These are phyloP conservation scores for Amyelois transitella DNA, from an alignment of 1,140 invertebrate species.

Conservation along the genomic window DNA sequence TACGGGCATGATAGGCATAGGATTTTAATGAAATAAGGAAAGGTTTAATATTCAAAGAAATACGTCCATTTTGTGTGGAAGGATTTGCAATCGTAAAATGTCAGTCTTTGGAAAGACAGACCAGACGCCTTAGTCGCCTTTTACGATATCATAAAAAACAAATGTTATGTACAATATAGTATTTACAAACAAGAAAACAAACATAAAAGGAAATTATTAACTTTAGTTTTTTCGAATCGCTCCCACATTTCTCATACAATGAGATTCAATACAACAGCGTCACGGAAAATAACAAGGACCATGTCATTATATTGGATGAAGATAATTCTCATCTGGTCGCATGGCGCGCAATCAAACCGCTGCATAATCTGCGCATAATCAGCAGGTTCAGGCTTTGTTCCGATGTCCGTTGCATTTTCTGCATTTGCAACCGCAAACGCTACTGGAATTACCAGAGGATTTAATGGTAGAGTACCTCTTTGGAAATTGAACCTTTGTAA, in stretches of 20 bases:
- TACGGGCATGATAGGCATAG: neutral
- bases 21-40: neutral
- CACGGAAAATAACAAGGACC: constrained; percentile 10
- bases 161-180: too few relatives aligned
- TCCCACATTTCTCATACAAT: neutral
- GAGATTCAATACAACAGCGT: neutral
- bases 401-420: neutral
- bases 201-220: too few relatives aligned
- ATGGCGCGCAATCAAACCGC: neutral
- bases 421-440: neutral
- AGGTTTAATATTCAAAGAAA: too few relatives aligned
- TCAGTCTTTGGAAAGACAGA: too few relatives aligned
- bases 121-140: too few relatives aligned
- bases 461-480: neutral
- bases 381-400: constrained; percentile 5
- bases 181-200: too few relatives aligned
- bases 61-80: too few relatives aligned
- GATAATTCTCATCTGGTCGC: constrained; percentile 9
- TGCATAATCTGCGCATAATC: constrained; percentile 9
- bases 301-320: constrained; percentile 7
- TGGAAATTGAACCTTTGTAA: neutral
- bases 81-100: too few relatives aligned
- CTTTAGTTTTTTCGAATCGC: too few relatives aligned
- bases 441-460: neutral
- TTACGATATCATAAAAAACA: too few relatives aligned